phyloP scores from a whole-genome alignment of 2,888 invertebrate genomes.

The Amphipyra tragopoginis region DNA sequence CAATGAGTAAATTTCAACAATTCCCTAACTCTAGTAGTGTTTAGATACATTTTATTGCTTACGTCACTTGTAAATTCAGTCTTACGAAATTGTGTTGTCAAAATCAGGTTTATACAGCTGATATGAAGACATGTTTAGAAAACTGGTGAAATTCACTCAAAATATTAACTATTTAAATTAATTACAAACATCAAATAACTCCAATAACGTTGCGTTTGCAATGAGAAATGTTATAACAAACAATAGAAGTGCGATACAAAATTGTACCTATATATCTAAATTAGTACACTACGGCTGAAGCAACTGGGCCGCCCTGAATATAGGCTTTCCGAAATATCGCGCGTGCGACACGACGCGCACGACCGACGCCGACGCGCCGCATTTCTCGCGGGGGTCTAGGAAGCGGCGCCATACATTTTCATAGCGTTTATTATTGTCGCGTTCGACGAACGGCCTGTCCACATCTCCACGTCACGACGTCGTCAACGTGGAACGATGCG shows the following conservation, averaged over 20 bases:
- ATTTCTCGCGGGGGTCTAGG: too few relatives aligned
- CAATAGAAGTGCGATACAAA: slow-evolving; percentile 9
- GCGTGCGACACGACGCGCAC: too few relatives aligned
- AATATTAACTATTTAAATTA: background rate
- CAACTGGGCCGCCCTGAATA: too few relatives aligned
- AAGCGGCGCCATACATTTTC: too few relatives aligned
- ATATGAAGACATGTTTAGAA: background rate
- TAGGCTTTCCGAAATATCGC: too few relatives aligned
- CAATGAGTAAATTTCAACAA: slow-evolving; percentile 32
- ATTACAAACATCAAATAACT: slow-evolving; percentile 26
- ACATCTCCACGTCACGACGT: too few relatives aligned
- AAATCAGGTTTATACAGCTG: background rate
- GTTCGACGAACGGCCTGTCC: too few relatives aligned
- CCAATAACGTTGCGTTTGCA: slow-evolving; percentile 9
- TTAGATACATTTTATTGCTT: too few relatives aligned
- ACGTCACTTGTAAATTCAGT: slow-evolving; percentile 23
- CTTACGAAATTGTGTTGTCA: slow-evolving; percentile 15
- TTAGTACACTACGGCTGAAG: slow-evolving; percentile 1
- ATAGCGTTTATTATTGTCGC: too few relatives aligned
- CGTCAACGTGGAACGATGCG: too few relatives aligned
- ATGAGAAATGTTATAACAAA: slow-evolving; percentile 6
- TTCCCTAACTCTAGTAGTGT: too few relatives aligned
- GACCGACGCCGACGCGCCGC: too few relatives aligned
- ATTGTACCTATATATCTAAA: slow-evolving; percentile 1
- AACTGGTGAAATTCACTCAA: slow-evolving; percentile 24